Evolutionary conservation across 1,140 invertebrate species (phyloP).

Genomic region (Eupeodes corollae): DNA sequence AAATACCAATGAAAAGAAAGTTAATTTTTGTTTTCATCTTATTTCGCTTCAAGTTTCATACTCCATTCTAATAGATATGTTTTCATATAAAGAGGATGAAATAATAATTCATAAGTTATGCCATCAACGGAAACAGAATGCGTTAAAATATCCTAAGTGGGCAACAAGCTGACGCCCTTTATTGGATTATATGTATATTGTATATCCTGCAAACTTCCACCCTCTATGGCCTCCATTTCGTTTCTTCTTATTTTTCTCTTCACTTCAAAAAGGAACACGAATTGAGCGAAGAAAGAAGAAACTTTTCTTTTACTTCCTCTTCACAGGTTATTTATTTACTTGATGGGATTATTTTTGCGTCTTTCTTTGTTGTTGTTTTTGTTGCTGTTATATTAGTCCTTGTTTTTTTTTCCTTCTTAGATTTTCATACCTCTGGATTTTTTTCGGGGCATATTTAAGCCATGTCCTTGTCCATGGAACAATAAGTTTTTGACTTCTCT

Average conservation of each 20-base stretch:
- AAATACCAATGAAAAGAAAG: too few species aligned
- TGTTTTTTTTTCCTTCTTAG: background rate
- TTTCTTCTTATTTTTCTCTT: too few species aligned
- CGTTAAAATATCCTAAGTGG: constrained; percentile 32
- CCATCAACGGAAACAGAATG: constrained; percentile 25
- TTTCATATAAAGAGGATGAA: too few species aligned
- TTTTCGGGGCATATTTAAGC: background rate
- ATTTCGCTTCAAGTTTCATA: too few species aligned
- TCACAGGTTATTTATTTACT: constrained; percentile 8
- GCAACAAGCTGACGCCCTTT: constrained; percentile 30
- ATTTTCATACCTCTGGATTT: background rate
- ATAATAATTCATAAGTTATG: constrained; percentile 37
- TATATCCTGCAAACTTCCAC: background rate
- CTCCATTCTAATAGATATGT: too few species aligned
- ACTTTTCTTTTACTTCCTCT: background rate
- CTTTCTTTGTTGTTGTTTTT: background rate
- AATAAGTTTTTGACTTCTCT: too few species aligned
- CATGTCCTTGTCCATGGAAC: too few species aligned
- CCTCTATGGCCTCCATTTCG: too few species aligned
- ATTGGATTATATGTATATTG: too few species aligned
- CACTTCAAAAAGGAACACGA: too few species aligned
- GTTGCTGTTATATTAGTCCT: background rate
- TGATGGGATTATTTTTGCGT: background rate
- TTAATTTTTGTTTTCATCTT: too few species aligned
- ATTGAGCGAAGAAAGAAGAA: too few species aligned